phyloP scores from a whole-genome alignment of 2,113 vertebrate species.

The Xyrauchen texanus region DNA sequence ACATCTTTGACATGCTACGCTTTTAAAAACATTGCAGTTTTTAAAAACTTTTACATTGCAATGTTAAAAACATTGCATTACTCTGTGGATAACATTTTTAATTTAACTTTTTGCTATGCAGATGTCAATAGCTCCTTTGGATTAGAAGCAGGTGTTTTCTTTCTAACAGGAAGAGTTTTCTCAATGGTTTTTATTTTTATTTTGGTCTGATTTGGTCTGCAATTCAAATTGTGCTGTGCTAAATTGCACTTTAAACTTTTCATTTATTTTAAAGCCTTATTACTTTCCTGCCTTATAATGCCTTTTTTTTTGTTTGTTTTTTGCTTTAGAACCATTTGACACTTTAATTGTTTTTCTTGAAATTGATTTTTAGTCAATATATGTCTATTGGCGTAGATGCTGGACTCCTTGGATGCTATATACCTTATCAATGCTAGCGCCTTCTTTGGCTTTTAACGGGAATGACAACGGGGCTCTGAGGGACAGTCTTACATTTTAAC shows the following conservation, averaged over 20 bases:
- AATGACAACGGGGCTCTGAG: too few species aligned
- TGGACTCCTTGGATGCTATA: background rate
- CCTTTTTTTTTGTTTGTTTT: constrained; percentile 19
- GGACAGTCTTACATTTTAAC: too few species aligned
- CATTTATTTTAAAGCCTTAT: background rate
- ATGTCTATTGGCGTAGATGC: background rate
- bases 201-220: background rate
- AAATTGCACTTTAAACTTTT: constrained; percentile 30
- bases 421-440: background rate
- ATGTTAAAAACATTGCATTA: background rate
- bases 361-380: background rate
- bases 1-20: background rate
- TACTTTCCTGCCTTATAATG: constrained; percentile 8
- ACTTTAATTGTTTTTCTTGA: background rate
- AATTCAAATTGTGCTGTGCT: constrained; percentile 11
- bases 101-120: constrained; percentile 14
- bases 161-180: background rate
- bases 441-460: too few species aligned
- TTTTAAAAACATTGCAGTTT: background rate
- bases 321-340: constrained; percentile 4
- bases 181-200: background rate
- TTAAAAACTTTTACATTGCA: too few species aligned
- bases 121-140: background rate
- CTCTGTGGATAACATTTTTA: background rate
- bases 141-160: constrained; percentile 26